These are phyloP conservation scores for Venturia canescens DNA, from an alignment of 1,140 invertebrate genomes.

Conservation along the genomic window DNA sequence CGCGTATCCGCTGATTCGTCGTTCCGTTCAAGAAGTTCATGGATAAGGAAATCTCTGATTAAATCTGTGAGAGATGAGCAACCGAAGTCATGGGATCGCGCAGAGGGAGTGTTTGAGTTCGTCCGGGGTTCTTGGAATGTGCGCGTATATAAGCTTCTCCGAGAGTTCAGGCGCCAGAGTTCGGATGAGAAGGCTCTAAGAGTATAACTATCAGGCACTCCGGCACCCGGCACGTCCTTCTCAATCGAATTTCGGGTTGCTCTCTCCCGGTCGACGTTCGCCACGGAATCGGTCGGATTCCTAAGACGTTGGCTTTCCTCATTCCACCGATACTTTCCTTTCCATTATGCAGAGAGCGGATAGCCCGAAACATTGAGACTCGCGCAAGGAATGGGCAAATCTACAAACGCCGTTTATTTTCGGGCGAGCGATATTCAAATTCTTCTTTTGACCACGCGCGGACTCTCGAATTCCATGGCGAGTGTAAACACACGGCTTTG, in stretches of 20 bases:
- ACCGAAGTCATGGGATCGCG: slow-evolving; percentile 58
- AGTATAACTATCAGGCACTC: slow-evolving; percentile 29
- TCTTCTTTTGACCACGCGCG: slow-evolving; percentile 65
- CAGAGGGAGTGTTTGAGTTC: slow-evolving; percentile 68
- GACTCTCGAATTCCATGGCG: slow-evolving; percentile 55
- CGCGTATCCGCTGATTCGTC: not conserved
- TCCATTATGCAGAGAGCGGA: not conserved
- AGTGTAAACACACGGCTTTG: not conserved
- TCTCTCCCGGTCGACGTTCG: slow-evolving; percentile 52
- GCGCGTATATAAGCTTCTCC: slow-evolving; percentile 46
- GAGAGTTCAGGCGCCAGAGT: not conserved
- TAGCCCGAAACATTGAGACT: not conserved
- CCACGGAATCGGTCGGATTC: slow-evolving; percentile 70
- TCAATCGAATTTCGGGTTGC: slow-evolving; percentile 75
- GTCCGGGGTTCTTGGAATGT: slow-evolving; percentile 70
- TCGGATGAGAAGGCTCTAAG: slow-evolving; percentile 48
- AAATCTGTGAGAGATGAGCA: slow-evolving; percentile 55
- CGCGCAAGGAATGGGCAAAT: not conserved
- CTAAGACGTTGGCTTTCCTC: slow-evolving; percentile 65
- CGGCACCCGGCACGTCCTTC: slow-evolving; percentile 58
- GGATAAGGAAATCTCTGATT: slow-evolving; percentile 62
- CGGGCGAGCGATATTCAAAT: slow-evolving; percentile 64
- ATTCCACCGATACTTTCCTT: slow-evolving; percentile 14
- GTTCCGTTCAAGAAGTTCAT: slow-evolving; percentile 42
- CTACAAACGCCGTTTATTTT: slow-evolving; percentile 33